These are phyloP conservation scores for Caenorhabditis latens DNA, from an alignment of 1,140 invertebrate genomes.

Conservation along the genomic window DNA sequence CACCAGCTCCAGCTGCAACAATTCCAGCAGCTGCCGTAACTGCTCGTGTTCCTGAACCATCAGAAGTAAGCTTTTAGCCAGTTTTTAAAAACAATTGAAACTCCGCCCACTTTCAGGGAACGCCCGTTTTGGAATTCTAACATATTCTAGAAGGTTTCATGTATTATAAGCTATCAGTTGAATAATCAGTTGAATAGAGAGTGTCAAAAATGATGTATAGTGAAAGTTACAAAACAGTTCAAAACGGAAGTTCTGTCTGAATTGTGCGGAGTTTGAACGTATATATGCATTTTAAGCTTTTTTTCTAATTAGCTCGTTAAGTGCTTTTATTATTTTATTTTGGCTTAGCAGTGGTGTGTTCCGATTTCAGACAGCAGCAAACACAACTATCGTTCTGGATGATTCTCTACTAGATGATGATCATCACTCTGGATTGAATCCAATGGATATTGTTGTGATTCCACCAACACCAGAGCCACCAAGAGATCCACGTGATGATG, in stretches of 20 bases:
- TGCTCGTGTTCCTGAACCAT: neutral
- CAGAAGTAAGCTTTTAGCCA: neutral
- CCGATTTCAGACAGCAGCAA: neutral
- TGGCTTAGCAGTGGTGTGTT: slow-evolving; percentile 21
- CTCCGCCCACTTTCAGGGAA: too few species aligned
- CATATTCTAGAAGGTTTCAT: too few species aligned
- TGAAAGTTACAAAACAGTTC: too few species aligned
- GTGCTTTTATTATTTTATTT: neutral
- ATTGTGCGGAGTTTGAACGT: too few species aligned
- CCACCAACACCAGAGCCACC: slow-evolving; percentile 34
- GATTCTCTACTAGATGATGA: neutral
- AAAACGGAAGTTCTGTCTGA: too few species aligned
- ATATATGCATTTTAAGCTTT: neutral
- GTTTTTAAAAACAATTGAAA: too few species aligned
- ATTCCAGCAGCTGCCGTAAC: neutral
- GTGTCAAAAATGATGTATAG: too few species aligned
- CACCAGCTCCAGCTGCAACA: neutral
- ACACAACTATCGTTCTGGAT: neutral
- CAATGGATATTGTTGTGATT: slow-evolving; percentile 27
- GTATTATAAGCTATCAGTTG: too few species aligned
- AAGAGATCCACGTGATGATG: slow-evolving; percentile 1
- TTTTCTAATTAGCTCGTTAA: neutral
- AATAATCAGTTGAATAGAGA: too few species aligned
- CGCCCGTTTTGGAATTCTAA: too few species aligned
- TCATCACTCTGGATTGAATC: neutral